These are phyloP conservation scores for Alethe castanea DNA, from an alignment of 2,113 vertebrate genomes.

Conservation along the genomic window DNA sequence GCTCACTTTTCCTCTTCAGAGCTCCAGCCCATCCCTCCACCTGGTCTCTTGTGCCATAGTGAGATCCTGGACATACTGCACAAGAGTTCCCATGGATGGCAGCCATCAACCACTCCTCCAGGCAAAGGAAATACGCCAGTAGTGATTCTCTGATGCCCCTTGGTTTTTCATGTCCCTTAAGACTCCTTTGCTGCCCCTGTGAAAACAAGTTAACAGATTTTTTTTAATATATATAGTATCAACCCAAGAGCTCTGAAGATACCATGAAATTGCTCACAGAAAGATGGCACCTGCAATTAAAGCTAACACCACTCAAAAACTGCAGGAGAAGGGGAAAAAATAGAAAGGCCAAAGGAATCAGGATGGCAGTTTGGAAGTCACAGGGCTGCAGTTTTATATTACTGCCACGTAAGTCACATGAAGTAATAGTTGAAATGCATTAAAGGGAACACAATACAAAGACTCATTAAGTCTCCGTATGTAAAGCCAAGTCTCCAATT, in stretches of 20 bases:
- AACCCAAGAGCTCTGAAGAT: background rate
- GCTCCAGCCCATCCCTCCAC: background rate
- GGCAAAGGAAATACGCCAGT: fast-evolving
- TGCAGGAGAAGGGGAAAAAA: background rate
- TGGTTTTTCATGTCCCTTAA: background rate
- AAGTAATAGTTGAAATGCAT: background rate
- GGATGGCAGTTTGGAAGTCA: background rate
- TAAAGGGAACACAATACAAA: background rate
- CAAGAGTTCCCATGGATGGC: fast-evolving
- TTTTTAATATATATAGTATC: background rate
- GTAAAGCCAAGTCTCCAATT: background rate
- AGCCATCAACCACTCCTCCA: background rate
- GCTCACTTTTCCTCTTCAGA: background rate
- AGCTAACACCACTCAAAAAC: background rate
- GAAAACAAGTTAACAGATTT: background rate
- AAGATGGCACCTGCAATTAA: background rate
- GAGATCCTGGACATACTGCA: background rate
- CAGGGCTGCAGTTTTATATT: background rate
- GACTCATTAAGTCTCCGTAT: background rate
- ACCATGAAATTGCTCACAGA: background rate
- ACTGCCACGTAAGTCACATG: background rate
- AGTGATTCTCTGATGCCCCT: background rate
- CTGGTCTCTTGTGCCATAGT: fast-evolving
- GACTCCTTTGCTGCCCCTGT: background rate
- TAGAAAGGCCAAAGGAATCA: background rate